Evolutionary conservation across 2,888 invertebrate species (phyloP).

Genomic region (Synanthedon tipuliformis): DNA sequence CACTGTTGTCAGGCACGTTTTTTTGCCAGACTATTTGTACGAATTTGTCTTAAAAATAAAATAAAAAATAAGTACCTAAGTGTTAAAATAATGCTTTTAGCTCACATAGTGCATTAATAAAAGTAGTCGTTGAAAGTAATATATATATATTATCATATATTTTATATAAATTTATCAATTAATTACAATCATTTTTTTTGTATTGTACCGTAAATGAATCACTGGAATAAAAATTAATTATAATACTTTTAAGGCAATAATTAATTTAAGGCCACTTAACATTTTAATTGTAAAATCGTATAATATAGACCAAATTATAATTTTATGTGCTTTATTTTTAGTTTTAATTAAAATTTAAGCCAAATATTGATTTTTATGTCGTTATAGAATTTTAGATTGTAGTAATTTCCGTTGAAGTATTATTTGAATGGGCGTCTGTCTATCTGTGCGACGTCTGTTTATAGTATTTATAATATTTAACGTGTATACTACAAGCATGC

Average conservation of each 20-base stretch:
- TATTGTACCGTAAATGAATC: constrained; percentile 6
- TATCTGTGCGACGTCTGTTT: constrained; percentile 53
- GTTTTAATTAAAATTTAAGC: constrained; percentile 67
- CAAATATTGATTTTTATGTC: constrained; percentile 67
- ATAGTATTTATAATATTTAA: constrained; percentile 31
- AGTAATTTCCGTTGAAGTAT: constrained; percentile 60
- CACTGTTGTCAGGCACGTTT: too few species aligned
- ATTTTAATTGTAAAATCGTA: constrained; percentile 49
- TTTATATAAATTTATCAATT: neutral
- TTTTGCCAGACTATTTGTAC: too few species aligned
- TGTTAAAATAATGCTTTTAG: neutral
- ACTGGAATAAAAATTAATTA: constrained; percentile 44
- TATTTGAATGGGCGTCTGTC: constrained; percentile 42
- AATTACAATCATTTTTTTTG: neutral
- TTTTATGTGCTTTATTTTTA: constrained; percentile 64
- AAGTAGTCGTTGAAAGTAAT: neutral
- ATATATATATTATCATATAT: neutral
- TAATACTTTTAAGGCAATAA: constrained; percentile 62
- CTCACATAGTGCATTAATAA: neutral
- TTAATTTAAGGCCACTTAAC: constrained; percentile 64
- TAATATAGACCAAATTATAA: constrained; percentile 71
- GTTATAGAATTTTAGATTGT: constrained; percentile 55
- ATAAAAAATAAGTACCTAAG: neutral
- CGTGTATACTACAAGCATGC: constrained; percentile 14
- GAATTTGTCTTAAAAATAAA: neutral